Evolutionary conservation across 1,140 invertebrate genomes (phyloP).

Genomic region (Whitmania pigra): DNA sequence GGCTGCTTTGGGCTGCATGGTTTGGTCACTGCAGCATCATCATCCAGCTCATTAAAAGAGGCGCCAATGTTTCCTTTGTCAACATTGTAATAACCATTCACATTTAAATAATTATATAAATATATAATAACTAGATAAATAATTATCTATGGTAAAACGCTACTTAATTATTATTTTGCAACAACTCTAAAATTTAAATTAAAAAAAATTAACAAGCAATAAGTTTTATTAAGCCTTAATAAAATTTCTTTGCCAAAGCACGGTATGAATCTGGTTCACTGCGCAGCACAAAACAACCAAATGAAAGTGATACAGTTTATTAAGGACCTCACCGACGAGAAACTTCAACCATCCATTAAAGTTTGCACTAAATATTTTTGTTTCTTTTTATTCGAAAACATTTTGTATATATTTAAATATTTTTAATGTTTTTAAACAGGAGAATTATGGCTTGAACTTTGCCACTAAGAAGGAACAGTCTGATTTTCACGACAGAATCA

Average conservation of each 20-base stretch:
- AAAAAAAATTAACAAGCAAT: not conserved
- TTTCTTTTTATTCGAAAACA: not conserved
- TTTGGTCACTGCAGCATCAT: slow-evolving; percentile 63
- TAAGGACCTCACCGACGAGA: slow-evolving; percentile 47
- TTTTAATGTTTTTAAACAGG: not conserved
- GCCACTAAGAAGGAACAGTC: slow-evolving; percentile 12
- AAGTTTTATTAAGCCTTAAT: not conserved
- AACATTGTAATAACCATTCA: slow-evolving; percentile 54
- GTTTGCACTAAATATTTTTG: slow-evolving; percentile 11
- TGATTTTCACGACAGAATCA: slow-evolving; percentile 19
- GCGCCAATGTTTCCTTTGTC: slow-evolving; percentile 57
- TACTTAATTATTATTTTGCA: too few species aligned
- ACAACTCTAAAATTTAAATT: too few species aligned
- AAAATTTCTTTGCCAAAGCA: slow-evolving; percentile 45
- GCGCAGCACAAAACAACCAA: slow-evolving; percentile 54
- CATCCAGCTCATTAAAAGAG: slow-evolving; percentile 57
- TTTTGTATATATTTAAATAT: slow-evolving; percentile 1
- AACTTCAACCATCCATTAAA: slow-evolving; percentile 3
- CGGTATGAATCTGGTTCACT: slow-evolving; percentile 56
- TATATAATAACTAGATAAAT: too few species aligned
- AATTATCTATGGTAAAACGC: not conserved
- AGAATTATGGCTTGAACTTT: not conserved
- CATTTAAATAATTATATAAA: too few species aligned
- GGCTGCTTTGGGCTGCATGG: slow-evolving; percentile 66
- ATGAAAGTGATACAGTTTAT: slow-evolving; percentile 50